Conservation (phyloP, 2,888 invertebrate species). For the Tipula lateralis region DNA sequence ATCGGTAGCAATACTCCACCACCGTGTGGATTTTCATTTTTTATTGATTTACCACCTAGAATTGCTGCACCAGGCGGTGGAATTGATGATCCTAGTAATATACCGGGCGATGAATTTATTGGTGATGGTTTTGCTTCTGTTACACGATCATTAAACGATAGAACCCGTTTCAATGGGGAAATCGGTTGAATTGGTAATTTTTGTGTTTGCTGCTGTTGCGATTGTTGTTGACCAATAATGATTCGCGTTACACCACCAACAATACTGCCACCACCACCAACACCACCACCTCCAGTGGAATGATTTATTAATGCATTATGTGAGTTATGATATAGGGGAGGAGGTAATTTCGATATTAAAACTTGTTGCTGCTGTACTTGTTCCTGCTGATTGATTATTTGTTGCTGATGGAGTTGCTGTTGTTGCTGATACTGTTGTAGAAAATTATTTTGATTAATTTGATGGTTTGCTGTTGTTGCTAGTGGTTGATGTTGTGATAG, state of each 20-base stretch:
- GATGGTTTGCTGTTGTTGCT: neutral
- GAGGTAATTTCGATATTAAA: neutral
- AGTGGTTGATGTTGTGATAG: neutral
- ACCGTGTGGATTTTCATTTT: neutral
- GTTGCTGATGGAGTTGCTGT: neutral
- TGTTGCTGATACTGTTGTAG: neutral
- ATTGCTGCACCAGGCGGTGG: neutral
- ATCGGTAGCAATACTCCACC: neutral
- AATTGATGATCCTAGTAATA: neutral
- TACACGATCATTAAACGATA: neutral
- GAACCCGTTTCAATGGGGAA: neutral
- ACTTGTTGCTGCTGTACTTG: neutral
- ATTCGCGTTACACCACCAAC: neutral
- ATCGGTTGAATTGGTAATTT: conserved; percentile 27
- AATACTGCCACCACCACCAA: neutral
- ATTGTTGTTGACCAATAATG: conserved; percentile 36
- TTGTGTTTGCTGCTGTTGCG: conserved; percentile 39
- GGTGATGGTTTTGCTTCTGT: neutral
- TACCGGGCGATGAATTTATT: neutral
- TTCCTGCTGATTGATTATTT: conserved; percentile 13
- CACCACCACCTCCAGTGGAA: neutral
- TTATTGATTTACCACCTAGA: neutral
- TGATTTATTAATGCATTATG: conserved; percentile 24
- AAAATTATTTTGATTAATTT: conserved; percentile 19
- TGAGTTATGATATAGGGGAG: conserved; percentile 26